Evolutionary conservation across 2,113 vertebrate genomes (phyloP).

Genomic region (Clarias magur): DNA sequence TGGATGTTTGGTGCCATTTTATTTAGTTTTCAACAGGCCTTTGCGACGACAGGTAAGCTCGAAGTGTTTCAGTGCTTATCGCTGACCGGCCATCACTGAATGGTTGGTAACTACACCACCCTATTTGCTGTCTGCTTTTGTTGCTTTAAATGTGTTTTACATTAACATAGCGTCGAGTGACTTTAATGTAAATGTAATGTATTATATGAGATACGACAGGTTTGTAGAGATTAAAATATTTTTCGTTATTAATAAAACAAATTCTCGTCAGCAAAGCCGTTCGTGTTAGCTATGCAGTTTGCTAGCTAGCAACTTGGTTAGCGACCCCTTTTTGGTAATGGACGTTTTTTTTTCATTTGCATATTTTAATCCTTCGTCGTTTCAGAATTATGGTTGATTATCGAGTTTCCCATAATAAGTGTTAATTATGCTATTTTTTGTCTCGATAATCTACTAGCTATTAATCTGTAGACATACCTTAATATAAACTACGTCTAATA

Average conservation of each 20-base stretch:
- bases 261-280: not conserved
- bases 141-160: not conserved
- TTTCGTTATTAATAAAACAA: not conserved
- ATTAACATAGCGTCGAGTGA: no score
- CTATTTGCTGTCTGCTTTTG: not conserved
- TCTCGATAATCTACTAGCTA: not conserved
- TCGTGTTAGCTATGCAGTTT: not conserved
- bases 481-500: not conserved
- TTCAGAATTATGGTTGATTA: not conserved
- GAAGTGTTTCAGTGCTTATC: constrained; percentile 2
- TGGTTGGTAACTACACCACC: not conserved
- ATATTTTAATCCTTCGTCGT: no score
- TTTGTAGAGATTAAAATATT: not conserved
- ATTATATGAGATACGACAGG: not conserved
- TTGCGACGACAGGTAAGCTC: constrained; percentile 72
- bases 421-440: not conserved
- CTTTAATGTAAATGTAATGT: not conserved
- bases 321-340: not conserved
- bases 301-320: not conserved
- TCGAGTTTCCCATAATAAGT: not conserved
- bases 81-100: not conserved
- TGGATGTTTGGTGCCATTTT: constrained; percentile 65
- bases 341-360: not conserved
- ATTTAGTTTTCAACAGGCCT: constrained; percentile 62
- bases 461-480: not conserved